Percentiles rank a stretch among this genome's conserved stretches.
phyloP scores from a whole-genome alignment of 1,140 invertebrate genomes.

The Lepidurus couesii region DNA sequence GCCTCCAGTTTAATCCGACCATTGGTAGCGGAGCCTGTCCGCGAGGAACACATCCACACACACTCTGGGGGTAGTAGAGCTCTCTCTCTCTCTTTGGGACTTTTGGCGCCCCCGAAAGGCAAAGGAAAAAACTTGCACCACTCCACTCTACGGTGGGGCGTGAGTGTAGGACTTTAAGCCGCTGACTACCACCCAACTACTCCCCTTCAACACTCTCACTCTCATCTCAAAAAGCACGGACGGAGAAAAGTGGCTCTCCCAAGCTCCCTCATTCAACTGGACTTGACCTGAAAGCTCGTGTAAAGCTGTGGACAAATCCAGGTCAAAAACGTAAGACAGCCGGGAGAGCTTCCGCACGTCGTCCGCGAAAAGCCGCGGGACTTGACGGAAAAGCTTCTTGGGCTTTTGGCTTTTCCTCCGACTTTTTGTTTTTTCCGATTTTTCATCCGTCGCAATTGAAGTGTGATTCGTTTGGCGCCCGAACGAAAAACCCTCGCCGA shows the following conservation, averaged over 20 bases:
- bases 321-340: constrained; percentile 21
- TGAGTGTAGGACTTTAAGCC: neutral
- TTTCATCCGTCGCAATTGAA: neutral
- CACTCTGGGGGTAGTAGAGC: no score
- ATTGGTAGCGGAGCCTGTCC: constrained; percentile 13
- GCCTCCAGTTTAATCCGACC: constrained; percentile 13
- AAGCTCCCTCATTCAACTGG: constrained; percentile 18
- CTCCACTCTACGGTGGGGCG: neutral
- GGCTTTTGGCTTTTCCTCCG: neutral
- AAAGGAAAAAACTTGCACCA: neutral
- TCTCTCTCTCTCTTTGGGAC: neutral
- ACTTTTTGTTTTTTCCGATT: neutral
- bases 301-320: constrained; percentile 16
- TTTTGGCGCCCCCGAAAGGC: neutral
- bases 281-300: constrained; percentile 21
- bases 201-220: constrained; percentile 14
- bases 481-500: no score
- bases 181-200: neutral
- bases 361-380: constrained; percentile 16
- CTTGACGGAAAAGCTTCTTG: constrained; percentile 16
- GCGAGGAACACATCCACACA: neutral
- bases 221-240: constrained; percentile 15
- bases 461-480: no score
- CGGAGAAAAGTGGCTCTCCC: constrained; percentile 13
- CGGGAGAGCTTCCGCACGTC: constrained; percentile 2